Evolutionary conservation across 2,888 invertebrate genomes (phyloP), one percentile per base, ranked within the genome.

Genomic region (Penaeus monodon): DNA sequence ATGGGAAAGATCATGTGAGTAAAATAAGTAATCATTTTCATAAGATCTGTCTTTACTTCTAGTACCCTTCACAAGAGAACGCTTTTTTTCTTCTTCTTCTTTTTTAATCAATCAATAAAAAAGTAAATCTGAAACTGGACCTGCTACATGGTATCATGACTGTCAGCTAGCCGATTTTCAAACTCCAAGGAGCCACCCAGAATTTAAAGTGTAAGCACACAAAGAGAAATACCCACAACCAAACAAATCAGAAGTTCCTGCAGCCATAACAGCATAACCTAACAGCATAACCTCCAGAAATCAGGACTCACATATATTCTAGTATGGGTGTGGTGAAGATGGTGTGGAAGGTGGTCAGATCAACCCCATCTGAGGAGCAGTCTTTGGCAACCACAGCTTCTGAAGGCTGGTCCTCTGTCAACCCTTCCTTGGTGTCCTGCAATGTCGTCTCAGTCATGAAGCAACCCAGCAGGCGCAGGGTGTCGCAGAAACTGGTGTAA

Each of bases 401-500:
- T 38, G 68, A 27, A 29, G 70, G 63, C 38, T 66, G 65, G 57
- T 33, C 38, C 63, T 64, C 33, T 27, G 81, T 44, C 22, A 74
- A 24, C 29, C 66, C 81, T 74, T 85, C 66, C 49, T 74, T 24
- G 63, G 80, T n/a, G 38, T 79, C 78, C 57, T 79, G 85, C 93
- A 94, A 65, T 17, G 79, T 57, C 20, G 88, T 80, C n/a, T 80
- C 88, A 86, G 94, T 94, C 2, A 93, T 93, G 91, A 99, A 99
- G 93, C 99, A 99, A 8, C 99, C 99, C 80, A 99, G 93, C 73
- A 98, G 93, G 29, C 98, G 94, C 80, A 99, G 94, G 0, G 99
- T 98, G 92, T 99, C 98, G 91, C 98, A 97, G 38, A 99, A 93
- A 91, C 97, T 98, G 73, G 97, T 97, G 93, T 96, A 96, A 91